Conservation (phyloP, 2,113 vertebrate genomes). For the Hucho hucho region DNA sequence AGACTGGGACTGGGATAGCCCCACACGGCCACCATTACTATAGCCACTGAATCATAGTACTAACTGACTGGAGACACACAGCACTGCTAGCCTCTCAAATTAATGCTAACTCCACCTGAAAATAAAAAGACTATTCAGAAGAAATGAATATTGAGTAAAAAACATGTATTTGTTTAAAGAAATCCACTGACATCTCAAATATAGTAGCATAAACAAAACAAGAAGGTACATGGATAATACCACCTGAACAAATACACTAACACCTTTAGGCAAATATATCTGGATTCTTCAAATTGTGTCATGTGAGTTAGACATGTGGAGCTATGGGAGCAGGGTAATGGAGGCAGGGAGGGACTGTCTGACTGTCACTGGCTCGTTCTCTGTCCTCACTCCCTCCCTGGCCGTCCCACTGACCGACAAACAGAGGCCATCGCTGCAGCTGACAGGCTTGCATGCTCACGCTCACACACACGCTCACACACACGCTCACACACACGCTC, state of each 20-base stretch:
- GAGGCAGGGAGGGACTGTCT: background rate
- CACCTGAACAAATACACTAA: background rate
- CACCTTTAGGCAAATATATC: background rate
- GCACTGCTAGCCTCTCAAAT: conserved; percentile 1
- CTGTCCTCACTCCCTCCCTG: conserved; percentile 16
- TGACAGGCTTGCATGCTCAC: conserved; percentile 25
- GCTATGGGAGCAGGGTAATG: background rate
- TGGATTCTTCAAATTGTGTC: background rate
- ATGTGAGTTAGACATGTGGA: background rate
- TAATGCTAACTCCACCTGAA: background rate
- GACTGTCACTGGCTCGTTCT: conserved; percentile 20
- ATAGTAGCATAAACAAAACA: background rate
- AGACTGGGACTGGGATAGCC: background rate
- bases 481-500: conserved; percentile 33
- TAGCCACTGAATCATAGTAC: background rate
- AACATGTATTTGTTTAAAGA: background rate
- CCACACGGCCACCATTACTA: background rate
- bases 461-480: conserved; percentile 28
- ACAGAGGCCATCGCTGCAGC: conserved; percentile 19
- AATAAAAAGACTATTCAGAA: background rate
- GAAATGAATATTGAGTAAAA: background rate
- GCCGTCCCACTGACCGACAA: conserved; percentile 20
- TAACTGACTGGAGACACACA: background rate
- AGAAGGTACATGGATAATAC: background rate
- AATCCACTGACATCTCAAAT: background rate